A percentile compares a stretch with the other conserved stretches of the same genome.
Evolutionary conservation across 2,888 invertebrate species (phyloP).

Genomic region (Drosophila mettleri): DNA sequence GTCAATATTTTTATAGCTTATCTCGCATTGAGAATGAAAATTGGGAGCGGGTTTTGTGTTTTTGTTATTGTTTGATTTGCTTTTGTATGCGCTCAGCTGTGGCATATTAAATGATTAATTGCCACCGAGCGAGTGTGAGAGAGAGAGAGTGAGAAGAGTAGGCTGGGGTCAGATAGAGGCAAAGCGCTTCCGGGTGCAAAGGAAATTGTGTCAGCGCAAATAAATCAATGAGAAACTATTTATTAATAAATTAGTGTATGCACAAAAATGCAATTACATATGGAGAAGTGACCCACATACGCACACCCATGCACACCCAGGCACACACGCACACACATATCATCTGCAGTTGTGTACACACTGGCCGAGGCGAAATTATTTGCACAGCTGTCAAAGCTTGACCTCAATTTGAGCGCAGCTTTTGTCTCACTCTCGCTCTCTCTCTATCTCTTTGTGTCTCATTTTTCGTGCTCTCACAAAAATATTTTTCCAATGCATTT

Average conservation of each 20-base stretch:
- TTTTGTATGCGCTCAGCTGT: slow-evolving; percentile 39
- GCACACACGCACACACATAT: slow-evolving; percentile 14
- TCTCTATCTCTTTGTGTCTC: slow-evolving; percentile 2
- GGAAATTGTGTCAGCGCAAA: slow-evolving; percentile 59
- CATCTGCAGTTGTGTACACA: slow-evolving; percentile 51
- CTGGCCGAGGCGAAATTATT: slow-evolving; percentile 67
- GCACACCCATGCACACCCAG: background rate
- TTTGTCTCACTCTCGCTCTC: slow-evolving; percentile 27
- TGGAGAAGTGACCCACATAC: slow-evolving; percentile 62
- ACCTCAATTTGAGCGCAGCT: slow-evolving; percentile 66
- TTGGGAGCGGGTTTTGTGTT: slow-evolving; percentile 40
- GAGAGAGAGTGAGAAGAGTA: no score
- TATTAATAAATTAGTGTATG: slow-evolving; percentile 78
- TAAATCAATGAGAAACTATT: slow-evolving; percentile 72
- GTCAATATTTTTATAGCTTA: slow-evolving; percentile 79
- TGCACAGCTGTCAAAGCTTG: slow-evolving; percentile 80
- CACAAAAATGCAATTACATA: slow-evolving; percentile 74
- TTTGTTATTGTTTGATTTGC: slow-evolving; percentile 34
- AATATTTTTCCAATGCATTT: slow-evolving; percentile 66
- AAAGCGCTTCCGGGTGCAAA: slow-evolving; percentile 34
- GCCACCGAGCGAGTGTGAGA: background rate
- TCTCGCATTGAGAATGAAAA: slow-evolving; percentile 44
- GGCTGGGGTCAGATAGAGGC: slow-evolving; percentile 2
- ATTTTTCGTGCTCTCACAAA: slow-evolving; percentile 16
- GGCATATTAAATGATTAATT: slow-evolving; percentile 52